Percentiles rank a stretch among this genome's conserved stretches.
phyloP scores from a whole-genome alignment of 2,113 vertebrate genomes.

The Zapus hudsonius region DNA sequence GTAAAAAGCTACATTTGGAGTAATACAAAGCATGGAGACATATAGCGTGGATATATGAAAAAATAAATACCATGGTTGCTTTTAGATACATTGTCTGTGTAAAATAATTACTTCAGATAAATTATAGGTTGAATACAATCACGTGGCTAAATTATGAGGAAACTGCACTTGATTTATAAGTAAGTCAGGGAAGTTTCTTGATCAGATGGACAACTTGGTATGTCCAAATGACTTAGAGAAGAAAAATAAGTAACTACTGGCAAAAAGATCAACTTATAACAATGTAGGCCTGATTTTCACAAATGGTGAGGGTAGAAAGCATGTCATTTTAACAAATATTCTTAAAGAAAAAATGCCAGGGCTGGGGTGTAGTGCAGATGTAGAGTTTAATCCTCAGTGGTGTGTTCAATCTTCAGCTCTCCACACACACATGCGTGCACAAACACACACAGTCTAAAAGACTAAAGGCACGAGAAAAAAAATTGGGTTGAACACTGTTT shows the following conservation, averaged over 20 bases:
- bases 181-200: background rate
- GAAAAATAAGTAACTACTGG: too few species aligned
- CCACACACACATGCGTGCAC: too few species aligned
- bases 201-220: too few species aligned
- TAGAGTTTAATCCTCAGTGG: too few species aligned
- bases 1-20: background rate
- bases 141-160: background rate
- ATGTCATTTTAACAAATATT: background rate
- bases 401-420: too few species aligned
- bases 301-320: background rate
- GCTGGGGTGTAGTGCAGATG: too few species aligned
- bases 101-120: conserved; percentile 9
- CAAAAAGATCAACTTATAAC: background rate
- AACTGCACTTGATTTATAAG: background rate
- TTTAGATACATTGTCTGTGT: background rate
- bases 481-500: background rate
- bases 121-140: background rate
- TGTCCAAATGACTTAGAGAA: too few species aligned
- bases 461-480: conserved; percentile 19
- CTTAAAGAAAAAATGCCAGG: background rate
- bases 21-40: background rate
- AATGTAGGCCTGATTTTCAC: background rate
- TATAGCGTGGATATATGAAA: background rate
- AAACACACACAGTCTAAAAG: too few species aligned
- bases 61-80: background rate